A percentile compares a stretch with the other conserved stretches of the same genome.
phyloP scores from a whole-genome alignment of 1,140 invertebrate species.

The Trichomalopsis sarcophagae region DNA sequence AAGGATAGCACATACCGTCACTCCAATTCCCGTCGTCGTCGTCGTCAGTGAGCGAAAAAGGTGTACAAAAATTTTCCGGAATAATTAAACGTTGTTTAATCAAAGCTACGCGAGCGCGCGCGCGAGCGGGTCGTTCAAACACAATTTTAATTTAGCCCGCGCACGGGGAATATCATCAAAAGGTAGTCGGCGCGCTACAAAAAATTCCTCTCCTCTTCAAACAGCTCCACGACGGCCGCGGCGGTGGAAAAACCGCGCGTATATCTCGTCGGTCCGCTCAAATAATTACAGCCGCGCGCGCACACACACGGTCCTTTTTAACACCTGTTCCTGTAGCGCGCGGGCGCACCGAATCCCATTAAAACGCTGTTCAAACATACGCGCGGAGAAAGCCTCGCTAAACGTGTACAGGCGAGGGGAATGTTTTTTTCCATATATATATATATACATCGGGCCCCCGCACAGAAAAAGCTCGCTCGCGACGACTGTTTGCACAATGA shows the following conservation, averaged over 20 bases:
- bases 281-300: constrained; percentile 26
- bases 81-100: not conserved
- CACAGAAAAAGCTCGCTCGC: not conserved
- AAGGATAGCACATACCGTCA: too few relatives aligned
- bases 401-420: not conserved
- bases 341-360: constrained; percentile 26
- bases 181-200: not conserved
- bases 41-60: not conserved
- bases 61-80: not conserved
- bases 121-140: not conserved
- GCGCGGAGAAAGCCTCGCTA: not conserved
- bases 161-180: not conserved
- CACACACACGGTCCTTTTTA: constrained; percentile 12
- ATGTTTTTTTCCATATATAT: not conserved
- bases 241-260: not conserved
- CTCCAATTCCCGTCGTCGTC: too few relatives aligned
- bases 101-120: not conserved
- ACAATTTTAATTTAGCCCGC: not conserved
- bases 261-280: not conserved
- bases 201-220: not conserved
- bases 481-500: not conserved
- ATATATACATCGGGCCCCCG: too few relatives aligned
- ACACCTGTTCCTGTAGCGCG: constrained; percentile 22
- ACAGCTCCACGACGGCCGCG: not conserved
- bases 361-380: constrained; percentile 18